A percentile compares a stretch with the other conserved stretches of the same genome.
Evolutionary conservation across 2,113 vertebrate genomes (phyloP).

Genomic region (Rutilus rutilus): DNA sequence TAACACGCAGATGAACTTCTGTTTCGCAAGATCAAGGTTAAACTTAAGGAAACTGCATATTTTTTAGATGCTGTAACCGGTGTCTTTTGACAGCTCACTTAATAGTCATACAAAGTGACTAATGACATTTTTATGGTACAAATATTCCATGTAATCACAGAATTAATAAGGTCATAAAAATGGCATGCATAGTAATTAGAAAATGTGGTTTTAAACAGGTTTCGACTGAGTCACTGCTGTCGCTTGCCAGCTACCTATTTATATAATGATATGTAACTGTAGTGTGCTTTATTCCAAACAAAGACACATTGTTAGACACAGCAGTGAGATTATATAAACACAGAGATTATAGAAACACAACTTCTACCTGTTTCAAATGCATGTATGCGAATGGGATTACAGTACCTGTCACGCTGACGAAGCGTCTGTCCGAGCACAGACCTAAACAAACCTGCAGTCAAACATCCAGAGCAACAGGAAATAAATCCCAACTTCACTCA

Average conservation of each 20-base stretch:
- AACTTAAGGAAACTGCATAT: too few species aligned
- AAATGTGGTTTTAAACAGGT: not conserved
- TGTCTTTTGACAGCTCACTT: not conserved
- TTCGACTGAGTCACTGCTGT: not conserved
- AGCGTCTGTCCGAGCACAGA: not conserved
- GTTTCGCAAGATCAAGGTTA: not conserved
- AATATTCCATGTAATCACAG: not conserved
- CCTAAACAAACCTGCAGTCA: constrained; percentile 5
- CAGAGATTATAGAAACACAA: not conserved
- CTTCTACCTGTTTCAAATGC: not conserved
- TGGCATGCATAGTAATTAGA: not conserved
- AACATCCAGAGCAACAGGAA: constrained; percentile 2
- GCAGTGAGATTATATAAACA: not conserved
- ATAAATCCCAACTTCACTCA: constrained; percentile 25
- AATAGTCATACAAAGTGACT: not conserved
- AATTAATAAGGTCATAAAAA: not conserved
- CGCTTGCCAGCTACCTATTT: not conserved
- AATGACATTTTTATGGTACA: not conserved
- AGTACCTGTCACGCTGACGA: constrained; percentile 2
- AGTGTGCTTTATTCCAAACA: not conserved
- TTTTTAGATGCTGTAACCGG: not conserved
- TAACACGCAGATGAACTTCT: not conserved
- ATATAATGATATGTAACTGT: not conserved
- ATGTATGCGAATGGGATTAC: not conserved
- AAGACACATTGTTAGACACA: not conserved